Percentiles rank a stretch among this genome's conserved stretches.
phyloP scores from a whole-genome alignment of 2,113 vertebrate genomes.

The Ictalurus furcatus region DNA sequence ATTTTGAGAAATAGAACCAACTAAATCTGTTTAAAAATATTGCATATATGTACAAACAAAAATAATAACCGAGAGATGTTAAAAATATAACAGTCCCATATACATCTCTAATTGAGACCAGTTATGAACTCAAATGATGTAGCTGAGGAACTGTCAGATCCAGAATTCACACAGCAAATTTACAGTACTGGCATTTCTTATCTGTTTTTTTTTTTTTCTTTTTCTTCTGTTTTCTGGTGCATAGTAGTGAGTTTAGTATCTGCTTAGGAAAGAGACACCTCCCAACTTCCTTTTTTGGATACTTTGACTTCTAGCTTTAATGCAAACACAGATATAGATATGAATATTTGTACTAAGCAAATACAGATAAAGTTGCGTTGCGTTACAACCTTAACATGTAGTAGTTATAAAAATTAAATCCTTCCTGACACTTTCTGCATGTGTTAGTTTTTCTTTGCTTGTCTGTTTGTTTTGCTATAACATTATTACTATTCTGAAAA shows the following conservation, averaged over 20 bases:
- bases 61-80: too few relatives aligned
- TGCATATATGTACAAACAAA: background rate
- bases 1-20: too few relatives aligned
- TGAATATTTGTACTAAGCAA: background rate
- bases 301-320: background rate
- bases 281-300: background rate
- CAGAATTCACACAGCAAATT: background rate
- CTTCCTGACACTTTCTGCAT: background rate
- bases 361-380: background rate
- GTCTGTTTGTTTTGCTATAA: background rate
- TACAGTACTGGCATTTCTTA: background rate
- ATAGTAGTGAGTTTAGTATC: background rate
- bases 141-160: background rate
- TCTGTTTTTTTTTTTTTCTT: fast-evolving
- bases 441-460: background rate
- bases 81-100: too few relatives aligned
- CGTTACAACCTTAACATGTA: background rate
- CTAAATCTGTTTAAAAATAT: background rate
- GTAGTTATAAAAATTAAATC: background rate
- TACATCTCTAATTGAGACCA: too few relatives aligned
- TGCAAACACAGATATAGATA: background rate
- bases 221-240: background rate
- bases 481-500: background rate
- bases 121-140: too few relatives aligned
- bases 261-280: background rate